Percentiles rank a stretch among this genome's conserved stretches.
Evolutionary conservation across 2,113 vertebrate species (phyloP).

Genomic region (Callithrix jacchus): DNA sequence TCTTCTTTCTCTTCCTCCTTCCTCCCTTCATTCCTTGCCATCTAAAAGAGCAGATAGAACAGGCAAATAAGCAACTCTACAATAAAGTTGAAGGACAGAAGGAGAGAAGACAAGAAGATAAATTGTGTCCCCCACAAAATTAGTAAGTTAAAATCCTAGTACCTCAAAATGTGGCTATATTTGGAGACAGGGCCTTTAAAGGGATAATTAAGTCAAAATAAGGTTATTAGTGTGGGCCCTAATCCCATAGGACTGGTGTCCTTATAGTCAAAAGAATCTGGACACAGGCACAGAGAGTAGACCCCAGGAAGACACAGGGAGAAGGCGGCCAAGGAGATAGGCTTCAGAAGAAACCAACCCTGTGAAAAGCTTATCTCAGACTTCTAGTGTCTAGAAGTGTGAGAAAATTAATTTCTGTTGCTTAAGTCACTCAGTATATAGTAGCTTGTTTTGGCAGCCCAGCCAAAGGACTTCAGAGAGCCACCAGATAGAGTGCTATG

Average conservation of each 20-base stretch:
- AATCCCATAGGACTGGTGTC: background rate
- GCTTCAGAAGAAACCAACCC: background rate
- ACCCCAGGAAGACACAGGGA: background rate
- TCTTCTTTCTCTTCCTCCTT: background rate
- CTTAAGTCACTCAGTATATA: background rate
- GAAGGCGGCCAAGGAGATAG: background rate
- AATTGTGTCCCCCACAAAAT: background rate
- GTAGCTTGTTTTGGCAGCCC: background rate
- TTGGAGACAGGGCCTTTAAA: background rate
- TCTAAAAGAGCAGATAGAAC: background rate
- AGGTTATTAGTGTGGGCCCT: background rate
- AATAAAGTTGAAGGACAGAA: background rate
- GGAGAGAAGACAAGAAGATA: background rate
- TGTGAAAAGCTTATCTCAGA: background rate
- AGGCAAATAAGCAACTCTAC: background rate
- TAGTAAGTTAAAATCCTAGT: background rate
- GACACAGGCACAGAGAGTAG: background rate
- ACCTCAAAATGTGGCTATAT: background rate
- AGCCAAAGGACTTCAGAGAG: background rate
- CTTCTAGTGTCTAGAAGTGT: background rate
- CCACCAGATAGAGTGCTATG: background rate
- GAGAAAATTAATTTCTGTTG: background rate
- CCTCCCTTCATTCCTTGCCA: background rate
- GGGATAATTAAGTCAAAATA: background rate
- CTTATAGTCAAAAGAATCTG: background rate